Evolutionary conservation across 2,888 invertebrate genomes (phyloP).

Genomic region (Cephus sareptanus): DNA sequence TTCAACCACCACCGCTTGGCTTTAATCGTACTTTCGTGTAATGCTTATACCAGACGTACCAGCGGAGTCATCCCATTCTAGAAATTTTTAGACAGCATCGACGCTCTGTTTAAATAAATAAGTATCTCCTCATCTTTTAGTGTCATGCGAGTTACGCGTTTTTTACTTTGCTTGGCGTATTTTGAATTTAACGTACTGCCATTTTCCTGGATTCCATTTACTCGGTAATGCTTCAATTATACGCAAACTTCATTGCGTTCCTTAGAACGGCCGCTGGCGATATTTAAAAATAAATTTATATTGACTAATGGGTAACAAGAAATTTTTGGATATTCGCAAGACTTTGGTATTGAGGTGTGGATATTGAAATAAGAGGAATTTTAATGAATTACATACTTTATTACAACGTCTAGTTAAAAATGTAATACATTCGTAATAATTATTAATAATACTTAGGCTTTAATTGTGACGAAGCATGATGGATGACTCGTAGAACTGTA

Average conservation of each 20-base stretch:
- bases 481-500: not conserved
- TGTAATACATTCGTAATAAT: constrained; percentile 43
- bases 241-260: not conserved
- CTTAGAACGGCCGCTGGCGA: not conserved
- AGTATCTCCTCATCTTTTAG: not conserved
- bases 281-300: not conserved
- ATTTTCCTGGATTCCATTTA: not conserved
- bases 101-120: not conserved
- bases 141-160: not conserved
- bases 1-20: constrained; percentile 22
- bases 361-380: not conserved
- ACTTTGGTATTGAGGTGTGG: not conserved
- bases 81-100: not conserved
- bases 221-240: not conserved
- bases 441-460: constrained; percentile 31
- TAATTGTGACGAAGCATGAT: constrained; percentile 5
- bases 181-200: not conserved
- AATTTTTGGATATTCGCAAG: not conserved
- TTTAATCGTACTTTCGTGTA: constrained; percentile 39
- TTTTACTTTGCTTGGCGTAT: not conserved
- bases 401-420: constrained; percentile 22
- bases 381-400: constrained; percentile 7
- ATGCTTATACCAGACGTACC: not conserved
- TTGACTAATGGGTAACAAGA: no score
- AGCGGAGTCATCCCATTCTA: not conserved